Conservation (phyloP, 2,888 invertebrate genomes). For the Macropis europaea region DNA sequence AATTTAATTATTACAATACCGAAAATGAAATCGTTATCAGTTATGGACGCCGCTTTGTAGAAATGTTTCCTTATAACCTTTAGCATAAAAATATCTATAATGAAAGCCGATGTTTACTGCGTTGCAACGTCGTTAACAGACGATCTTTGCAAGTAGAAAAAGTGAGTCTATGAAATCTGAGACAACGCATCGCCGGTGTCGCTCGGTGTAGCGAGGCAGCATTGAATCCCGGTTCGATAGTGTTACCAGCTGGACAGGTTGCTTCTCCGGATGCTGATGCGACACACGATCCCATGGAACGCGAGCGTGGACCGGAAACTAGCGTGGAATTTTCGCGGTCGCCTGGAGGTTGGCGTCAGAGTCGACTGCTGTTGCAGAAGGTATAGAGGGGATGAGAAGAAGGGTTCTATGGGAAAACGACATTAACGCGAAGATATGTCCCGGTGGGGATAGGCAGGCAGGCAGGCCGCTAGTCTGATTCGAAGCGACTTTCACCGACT, state of each 20-base stretch:
- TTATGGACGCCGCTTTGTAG: too few species aligned
- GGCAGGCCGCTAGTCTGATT: constrained; percentile 57
- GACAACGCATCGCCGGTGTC: constrained; percentile 18
- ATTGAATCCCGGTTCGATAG: constrained; percentile 22
- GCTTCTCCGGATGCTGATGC: constrained; percentile 15
- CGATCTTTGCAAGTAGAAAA: not conserved
- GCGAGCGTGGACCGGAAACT: constrained; percentile 23
- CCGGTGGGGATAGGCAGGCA: constrained; percentile 55
- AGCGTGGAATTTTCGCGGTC: constrained; percentile 37
- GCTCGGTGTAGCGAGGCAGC: not conserved
- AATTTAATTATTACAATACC: too few species aligned
- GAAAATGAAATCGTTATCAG: too few species aligned
- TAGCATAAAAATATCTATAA: too few species aligned
- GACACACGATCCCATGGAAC: constrained; percentile 23
- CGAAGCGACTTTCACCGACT: constrained; percentile 72
- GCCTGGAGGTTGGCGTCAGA: not conserved
- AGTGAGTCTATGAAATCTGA: constrained; percentile 22
- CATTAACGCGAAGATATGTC: constrained; percentile 64
- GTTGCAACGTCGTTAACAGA: too few species aligned
- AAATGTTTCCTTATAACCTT: too few species aligned
- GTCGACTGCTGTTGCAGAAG: not conserved
- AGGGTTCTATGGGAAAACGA: constrained; percentile 71
- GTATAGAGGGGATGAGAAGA: not conserved
- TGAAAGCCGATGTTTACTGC: too few species aligned
- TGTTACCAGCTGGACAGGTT: constrained; percentile 22